phyloP scores from a whole-genome alignment of 2,888 invertebrate genomes.

The Gnatocerus cornutus region DNA sequence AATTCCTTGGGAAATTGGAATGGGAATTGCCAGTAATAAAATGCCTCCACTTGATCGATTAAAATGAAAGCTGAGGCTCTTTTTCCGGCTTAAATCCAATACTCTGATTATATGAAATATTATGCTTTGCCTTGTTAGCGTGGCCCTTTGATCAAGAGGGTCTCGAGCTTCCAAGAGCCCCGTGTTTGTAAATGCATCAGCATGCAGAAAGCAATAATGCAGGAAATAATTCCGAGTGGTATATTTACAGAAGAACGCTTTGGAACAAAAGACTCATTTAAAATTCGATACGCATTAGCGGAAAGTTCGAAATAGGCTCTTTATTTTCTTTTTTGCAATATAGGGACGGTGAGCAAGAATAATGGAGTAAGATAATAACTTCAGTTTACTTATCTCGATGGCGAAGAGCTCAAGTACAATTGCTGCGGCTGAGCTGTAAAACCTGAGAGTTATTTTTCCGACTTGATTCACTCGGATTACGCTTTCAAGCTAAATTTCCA shows the following conservation, averaged over 20 bases:
- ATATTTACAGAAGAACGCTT: slow-evolving; percentile 31
- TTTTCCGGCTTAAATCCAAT: slow-evolving; percentile 1
- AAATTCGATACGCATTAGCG: slow-evolving; percentile 46
- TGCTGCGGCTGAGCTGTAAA: slow-evolving; percentile 60
- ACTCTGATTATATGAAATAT: slow-evolving; percentile 23
- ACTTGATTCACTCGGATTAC: slow-evolving; percentile 61
- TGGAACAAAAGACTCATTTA: slow-evolving; percentile 38
- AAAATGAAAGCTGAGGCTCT: not conserved
- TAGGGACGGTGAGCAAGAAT: slow-evolving; percentile 56
- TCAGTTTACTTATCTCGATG: slow-evolving; percentile 60
- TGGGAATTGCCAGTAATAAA: not conserved
- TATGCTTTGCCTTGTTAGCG: slow-evolving; percentile 14
- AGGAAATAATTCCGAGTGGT: slow-evolving; percentile 30
- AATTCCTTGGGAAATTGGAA: not conserved
- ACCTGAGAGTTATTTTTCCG: slow-evolving; percentile 61
- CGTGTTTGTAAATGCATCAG: slow-evolving; percentile 32
- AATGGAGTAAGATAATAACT: slow-evolving; percentile 61
- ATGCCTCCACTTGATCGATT: too few species aligned
- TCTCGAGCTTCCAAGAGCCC: not conserved
- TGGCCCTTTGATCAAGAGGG: slow-evolving; percentile 9
- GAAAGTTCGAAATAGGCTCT: slow-evolving; percentile 42
- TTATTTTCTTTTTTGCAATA: slow-evolving; percentile 42
- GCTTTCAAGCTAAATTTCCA: slow-evolving; percentile 58
- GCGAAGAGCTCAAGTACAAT: slow-evolving; percentile 56
- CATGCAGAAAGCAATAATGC: slow-evolving; percentile 30